Evolutionary conservation across 2,797 vertebrate species (phyloP), one percentile per base, ranked within the genome.

Genomic region (Octomys mimax): DNA sequence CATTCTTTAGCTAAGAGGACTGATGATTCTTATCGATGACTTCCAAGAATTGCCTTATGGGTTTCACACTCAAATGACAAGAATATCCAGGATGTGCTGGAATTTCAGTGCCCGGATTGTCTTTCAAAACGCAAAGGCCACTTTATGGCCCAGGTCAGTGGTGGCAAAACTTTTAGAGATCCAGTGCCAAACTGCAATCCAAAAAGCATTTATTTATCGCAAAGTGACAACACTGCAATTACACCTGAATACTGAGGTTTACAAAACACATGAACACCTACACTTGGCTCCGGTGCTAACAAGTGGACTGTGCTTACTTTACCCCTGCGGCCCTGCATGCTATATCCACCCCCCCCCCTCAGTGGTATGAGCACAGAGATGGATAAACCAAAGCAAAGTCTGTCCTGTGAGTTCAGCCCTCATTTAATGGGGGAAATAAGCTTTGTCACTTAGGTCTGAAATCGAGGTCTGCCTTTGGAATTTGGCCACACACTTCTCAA

Each of bases 41-140:
- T 87, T 93, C 70, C 1, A 70, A 85, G 33, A 94, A 83, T 42
- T 92, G n/a, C 26, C 42, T 59, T 90, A 24, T 59, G n/a, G 36
- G 28, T 87, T 94, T 91, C 21, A 86, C 6, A 39, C 52, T 22
- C 31, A 66, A 61, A 4, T 73, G 31, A 52, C 39, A 6, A 61
- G 12, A 3, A 75, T 28, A 61, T 19, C 52, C 4, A 26, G 33
- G 59, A 66, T 66, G 88, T 71, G 94, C 33, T 84, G 39, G 36
- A 21, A 6, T 61, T 49, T 16, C 4, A n/a, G 1, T 13, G 0
- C 28, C 13, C 49, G 19, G 62, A 59, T 62, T 80, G 0, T 8
- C 31, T 89, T 85, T 83, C 71, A 78, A 46, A 86, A 59, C 33
- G 2, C 5, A 19, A 3, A 33, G 3, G 11, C 33, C 13, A 46